A percentile compares a stretch with the other conserved stretches of the same genome.
Evolutionary conservation across 2,113 vertebrate genomes (phyloP).

Genomic region (Epinephelus lanceolatus): DNA sequence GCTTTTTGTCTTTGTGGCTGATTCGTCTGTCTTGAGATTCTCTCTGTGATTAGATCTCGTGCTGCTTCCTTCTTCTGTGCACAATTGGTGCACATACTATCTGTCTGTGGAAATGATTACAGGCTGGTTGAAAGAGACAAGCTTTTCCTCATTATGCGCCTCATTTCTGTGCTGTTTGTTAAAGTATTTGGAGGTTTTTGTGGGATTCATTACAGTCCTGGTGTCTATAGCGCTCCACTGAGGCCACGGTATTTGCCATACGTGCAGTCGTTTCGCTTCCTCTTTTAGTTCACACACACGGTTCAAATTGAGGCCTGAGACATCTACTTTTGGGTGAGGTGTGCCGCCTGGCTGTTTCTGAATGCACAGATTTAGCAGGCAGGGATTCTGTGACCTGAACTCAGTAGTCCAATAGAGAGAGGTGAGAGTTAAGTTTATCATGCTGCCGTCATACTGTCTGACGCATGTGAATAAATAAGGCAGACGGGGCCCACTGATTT

Average conservation of each 20-base stretch:
- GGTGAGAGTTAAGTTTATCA: slow-evolving; percentile 38
- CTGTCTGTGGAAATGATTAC: slow-evolving; percentile 28
- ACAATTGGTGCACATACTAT: neutral
- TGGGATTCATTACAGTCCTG: neutral
- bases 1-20: neutral
- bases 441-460: slow-evolving; percentile 52
- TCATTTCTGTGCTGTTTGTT: slow-evolving; percentile 11
- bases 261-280: neutral
- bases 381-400: slow-evolving; percentile 31
- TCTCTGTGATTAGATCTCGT: slow-evolving; percentile 39
- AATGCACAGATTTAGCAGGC: slow-evolving; percentile 22
- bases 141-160: neutral
- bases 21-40: slow-evolving; percentile 1
- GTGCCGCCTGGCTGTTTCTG: slow-evolving; percentile 12
- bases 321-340: neutral
- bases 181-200: slow-evolving; percentile 10
- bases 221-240: too few species aligned
- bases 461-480: slow-evolving; percentile 68
- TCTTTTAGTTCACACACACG: slow-evolving; percentile 1
- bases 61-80: slow-evolving; percentile 31
- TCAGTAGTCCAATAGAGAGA: slow-evolving; percentile 9
- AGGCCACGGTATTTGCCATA: too few species aligned
- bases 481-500: slow-evolving; percentile 52
- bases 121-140: slow-evolving; percentile 2
- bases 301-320: neutral